Evolutionary conservation across 2,797 vertebrate species (phyloP).

Genomic region (Squalus acanthias): DNA sequence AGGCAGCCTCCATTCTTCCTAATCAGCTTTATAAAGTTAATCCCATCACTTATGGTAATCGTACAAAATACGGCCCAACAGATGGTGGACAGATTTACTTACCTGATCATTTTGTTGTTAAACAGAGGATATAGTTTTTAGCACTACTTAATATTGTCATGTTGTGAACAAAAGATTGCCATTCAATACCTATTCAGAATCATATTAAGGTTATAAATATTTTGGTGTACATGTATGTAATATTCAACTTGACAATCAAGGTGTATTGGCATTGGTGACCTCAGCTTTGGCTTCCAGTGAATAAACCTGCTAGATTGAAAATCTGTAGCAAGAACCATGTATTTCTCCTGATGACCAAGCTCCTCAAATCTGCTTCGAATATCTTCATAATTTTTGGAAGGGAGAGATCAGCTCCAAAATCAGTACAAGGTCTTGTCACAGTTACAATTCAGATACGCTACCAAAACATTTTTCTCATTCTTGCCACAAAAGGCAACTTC

Average conservation of each 20-base stretch:
- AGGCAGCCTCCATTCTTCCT: not conserved
- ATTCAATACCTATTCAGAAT: not conserved
- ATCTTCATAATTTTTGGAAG: not conserved
- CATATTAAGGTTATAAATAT: not conserved
- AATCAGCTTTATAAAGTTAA: not conserved
- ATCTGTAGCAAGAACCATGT: not conserved
- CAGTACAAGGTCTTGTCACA: not conserved
- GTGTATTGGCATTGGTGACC: not conserved
- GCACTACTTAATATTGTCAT: not conserved
- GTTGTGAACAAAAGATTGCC: not conserved
- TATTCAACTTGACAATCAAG: not conserved
- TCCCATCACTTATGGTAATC: not conserved
- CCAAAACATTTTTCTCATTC: not conserved
- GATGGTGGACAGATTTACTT: not conserved
- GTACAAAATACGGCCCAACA: not conserved
- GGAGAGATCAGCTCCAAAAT: not conserved
- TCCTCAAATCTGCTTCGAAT: not conserved
- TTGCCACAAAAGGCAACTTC: not conserved
- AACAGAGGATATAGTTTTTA: not conserved
- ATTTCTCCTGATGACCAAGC: not conserved
- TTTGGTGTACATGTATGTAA: not conserved
- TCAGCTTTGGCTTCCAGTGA: not conserved
- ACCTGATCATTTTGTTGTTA: constrained; percentile 1
- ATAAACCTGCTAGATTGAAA: not conserved
- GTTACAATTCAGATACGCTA: not conserved